A percentile compares a stretch with the other conserved stretches of the same genome.
Conservation (phyloP, 1,140 invertebrate species). For the Drosophila grimshawi region DNA sequence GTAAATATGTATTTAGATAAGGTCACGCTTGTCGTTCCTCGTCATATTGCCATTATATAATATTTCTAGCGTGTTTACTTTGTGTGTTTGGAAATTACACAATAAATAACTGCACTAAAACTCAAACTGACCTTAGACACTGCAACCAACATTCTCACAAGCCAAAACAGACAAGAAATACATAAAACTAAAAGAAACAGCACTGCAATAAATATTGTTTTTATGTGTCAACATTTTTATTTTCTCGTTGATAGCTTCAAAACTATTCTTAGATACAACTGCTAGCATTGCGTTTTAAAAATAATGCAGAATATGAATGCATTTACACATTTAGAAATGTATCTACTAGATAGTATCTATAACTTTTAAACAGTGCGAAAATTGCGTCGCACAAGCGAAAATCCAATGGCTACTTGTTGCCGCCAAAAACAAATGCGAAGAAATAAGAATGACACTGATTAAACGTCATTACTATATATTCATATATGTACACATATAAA, state of each 20-base stretch:
- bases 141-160: conserved; percentile 37
- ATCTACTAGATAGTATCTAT: conserved; percentile 1
- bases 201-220: background rate
- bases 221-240: conserved; percentile 44
- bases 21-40: conserved; percentile 28
- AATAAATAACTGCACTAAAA: conserved; percentile 34
- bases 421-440: conserved; percentile 26
- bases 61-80: conserved; percentile 31
- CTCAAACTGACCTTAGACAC: conserved; percentile 76
- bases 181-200: background rate
- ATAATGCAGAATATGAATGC: conserved; percentile 28
- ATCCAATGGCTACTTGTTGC: conserved; percentile 37
- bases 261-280: conserved; percentile 60
- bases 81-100: background rate
- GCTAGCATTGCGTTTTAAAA: conserved; percentile 52
- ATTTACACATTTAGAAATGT: conserved; percentile 1
- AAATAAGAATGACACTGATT: conserved; percentile 34
- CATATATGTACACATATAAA: background rate
- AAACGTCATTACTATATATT: conserved; percentile 19
- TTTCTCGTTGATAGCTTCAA: conserved; percentile 41
- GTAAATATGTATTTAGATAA: conserved; percentile 57
- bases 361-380: conserved; percentile 20
- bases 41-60: conserved; percentile 49
- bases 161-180: conserved; percentile 36
- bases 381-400: conserved; percentile 34